These are phyloP conservation scores for Brachycybe producta DNA, from an alignment of 2,888 invertebrate genomes.

Conservation along the genomic window DNA sequence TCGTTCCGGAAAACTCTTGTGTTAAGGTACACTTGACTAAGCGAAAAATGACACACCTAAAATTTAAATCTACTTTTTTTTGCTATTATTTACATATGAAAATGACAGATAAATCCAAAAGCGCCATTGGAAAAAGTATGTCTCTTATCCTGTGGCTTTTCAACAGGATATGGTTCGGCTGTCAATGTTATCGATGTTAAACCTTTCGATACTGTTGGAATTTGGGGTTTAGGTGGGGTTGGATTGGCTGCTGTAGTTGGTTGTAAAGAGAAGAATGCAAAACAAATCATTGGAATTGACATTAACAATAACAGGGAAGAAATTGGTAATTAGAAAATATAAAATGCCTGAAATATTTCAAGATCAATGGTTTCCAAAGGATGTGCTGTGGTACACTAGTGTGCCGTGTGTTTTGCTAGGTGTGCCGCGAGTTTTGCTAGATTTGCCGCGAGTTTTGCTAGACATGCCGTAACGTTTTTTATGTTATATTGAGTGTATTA, in stretches of 20 bases:
- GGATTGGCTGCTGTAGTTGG: conserved; percentile 1
- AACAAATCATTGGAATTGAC: too few species aligned
- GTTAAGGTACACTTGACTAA: conserved; percentile 8
- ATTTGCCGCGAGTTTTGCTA: too few species aligned
- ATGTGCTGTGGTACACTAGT: too few species aligned
- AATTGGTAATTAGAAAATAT: too few species aligned
- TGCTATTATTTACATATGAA: background rate
- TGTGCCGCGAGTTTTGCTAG: too few species aligned
- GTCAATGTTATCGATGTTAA: background rate
- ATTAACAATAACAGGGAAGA: too few species aligned
- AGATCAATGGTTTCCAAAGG: too few species aligned
- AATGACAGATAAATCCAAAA: background rate
- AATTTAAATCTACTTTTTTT: too few species aligned
- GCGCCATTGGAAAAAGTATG: background rate
- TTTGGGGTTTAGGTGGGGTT: conserved; percentile 1
- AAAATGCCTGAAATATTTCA: background rate
- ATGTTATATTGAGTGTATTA: too few species aligned
- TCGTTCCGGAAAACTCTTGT: conserved; percentile 12
- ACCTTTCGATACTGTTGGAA: background rate
- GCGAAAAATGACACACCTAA: background rate
- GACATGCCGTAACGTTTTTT: too few species aligned
- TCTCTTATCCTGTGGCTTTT: background rate
- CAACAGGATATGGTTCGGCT: background rate
- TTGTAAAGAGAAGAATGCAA: background rate
- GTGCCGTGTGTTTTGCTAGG: too few species aligned